phyloP scores from a whole-genome alignment of 1,140 invertebrate genomes.

The Danaus melanippus region DNA sequence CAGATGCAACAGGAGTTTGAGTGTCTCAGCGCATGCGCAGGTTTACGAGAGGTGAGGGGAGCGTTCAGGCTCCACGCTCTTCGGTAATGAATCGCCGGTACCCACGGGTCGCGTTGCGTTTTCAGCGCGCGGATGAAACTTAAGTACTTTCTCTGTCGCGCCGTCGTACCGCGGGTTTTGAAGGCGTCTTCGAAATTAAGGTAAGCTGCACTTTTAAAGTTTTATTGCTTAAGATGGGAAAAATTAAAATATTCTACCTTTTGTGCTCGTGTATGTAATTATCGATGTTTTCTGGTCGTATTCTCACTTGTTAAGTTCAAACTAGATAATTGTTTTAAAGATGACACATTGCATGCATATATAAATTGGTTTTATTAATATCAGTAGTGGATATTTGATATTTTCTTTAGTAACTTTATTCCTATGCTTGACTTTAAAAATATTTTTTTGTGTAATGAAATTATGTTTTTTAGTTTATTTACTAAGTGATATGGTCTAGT shows the following conservation, averaged over 20 bases:
- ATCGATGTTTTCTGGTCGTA: background rate
- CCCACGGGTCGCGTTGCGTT: conserved; percentile 59
- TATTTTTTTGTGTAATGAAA: too few species aligned
- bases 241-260: conserved; percentile 22
- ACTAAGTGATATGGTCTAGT: too few species aligned
- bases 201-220: conserved; percentile 29
- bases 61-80: conserved; percentile 57
- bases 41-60: conserved; percentile 27
- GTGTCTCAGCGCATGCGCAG: conserved; percentile 44
- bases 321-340: too few species aligned
- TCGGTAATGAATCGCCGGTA: conserved; percentile 65
- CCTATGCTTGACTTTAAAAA: too few species aligned
- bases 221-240: too few species aligned
- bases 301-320: too few species aligned
- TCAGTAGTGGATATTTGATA: too few species aligned
- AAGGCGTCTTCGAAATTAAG: conserved; percentile 29
- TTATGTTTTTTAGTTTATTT: too few species aligned
- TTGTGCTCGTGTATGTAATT: background rate
- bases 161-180: conserved; percentile 35
- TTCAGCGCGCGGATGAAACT: conserved; percentile 51
- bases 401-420: too few species aligned
- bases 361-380: too few species aligned
- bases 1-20: conserved; percentile 67
- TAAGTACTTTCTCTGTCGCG: conserved; percentile 51
- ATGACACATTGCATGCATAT: too few species aligned